Conservation (phyloP, 2,113 vertebrate species). For the Cheirogaleus medius region DNA sequence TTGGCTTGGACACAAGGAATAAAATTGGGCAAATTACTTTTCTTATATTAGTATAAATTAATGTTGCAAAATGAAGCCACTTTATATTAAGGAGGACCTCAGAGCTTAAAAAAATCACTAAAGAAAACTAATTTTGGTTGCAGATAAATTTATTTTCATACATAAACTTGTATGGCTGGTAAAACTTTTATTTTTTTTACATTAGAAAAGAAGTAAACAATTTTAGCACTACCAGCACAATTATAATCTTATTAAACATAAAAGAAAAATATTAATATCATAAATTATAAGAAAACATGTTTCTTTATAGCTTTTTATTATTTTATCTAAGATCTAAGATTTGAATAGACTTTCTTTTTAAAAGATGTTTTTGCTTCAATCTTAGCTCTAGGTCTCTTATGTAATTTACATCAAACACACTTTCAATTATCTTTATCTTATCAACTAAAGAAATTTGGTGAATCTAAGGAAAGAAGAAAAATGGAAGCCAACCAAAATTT, state of each 20-base stretch:
- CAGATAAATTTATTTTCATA: conserved; percentile 35
- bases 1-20: neutral
- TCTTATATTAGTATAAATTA: conserved; percentile 39
- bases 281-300: conserved; percentile 49
- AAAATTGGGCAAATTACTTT: neutral
- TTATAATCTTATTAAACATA: conserved; percentile 48
- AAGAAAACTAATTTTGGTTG: neutral
- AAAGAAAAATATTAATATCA: conserved; percentile 33
- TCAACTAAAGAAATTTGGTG: conserved; percentile 28
- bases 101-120: neutral
- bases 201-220: conserved; percentile 24
- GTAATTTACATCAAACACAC: conserved; percentile 53
- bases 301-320: conserved; percentile 38
- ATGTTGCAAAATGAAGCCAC: neutral
- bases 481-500: neutral
- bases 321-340: conserved; percentile 49
- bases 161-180: neutral
- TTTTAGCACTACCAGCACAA: neutral
- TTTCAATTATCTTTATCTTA: conserved; percentile 61
- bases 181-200: neutral
- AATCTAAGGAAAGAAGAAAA: neutral
- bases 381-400: neutral
- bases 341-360: conserved; percentile 48
- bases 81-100: neutral
- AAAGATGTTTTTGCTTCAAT: conserved; percentile 36